These are phyloP conservation scores for Dasypogon diadema DNA, from an alignment of 2,888 invertebrate genomes.

Conservation along the genomic window DNA sequence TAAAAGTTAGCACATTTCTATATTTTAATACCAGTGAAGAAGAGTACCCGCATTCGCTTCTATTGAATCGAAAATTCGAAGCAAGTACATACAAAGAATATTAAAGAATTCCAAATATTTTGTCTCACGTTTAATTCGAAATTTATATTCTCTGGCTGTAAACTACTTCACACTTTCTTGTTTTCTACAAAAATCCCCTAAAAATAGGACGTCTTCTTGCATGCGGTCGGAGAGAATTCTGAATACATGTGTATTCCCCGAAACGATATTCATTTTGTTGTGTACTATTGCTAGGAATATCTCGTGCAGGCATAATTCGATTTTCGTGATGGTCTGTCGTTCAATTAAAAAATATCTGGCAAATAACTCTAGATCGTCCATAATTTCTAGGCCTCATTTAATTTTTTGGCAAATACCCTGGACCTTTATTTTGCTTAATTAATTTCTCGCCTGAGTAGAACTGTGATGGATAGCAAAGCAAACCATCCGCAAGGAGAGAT, in stretches of 20 bases:
- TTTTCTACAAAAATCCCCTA: background rate
- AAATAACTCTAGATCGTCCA: background rate
- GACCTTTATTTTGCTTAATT: conserved; percentile 15
- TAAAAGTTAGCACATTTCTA: no score
- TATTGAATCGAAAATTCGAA: no score
- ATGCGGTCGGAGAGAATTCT: background rate
- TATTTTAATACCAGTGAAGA: no score
- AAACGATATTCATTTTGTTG: background rate
- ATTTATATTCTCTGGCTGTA: background rate
- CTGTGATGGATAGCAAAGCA: background rate
- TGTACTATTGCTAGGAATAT: background rate
- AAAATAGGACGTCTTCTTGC: background rate
- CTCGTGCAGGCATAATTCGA: background rate
- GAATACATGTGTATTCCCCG: background rate
- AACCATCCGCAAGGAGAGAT: no score
- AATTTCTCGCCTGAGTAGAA: background rate
- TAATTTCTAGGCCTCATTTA: background rate
- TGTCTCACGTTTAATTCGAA: background rate
- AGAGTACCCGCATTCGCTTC: no score
- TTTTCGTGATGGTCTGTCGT: background rate
- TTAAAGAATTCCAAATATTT: background rate
- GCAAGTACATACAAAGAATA: no score
- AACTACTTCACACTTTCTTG: background rate
- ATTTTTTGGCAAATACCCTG: conserved; percentile 17
- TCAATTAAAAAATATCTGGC: background rate